phyloP scores from a whole-genome alignment of 1,140 invertebrate species.

The Calosoma granatense region DNA sequence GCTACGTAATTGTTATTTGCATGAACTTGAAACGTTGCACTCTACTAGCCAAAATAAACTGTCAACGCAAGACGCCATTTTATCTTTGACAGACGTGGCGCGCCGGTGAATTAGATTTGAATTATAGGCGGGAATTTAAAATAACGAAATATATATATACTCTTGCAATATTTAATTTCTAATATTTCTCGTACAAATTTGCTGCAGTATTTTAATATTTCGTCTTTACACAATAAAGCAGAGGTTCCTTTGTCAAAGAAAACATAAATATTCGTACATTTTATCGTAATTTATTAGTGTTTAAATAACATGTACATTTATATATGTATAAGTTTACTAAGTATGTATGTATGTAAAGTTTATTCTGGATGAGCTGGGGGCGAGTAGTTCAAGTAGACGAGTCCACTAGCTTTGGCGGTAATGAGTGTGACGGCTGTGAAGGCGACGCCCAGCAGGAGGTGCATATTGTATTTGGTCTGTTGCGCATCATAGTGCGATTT shows the following conservation, averaged over 20 bases:
- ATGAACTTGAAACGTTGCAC: not conserved
- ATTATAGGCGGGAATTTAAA: too few relatives aligned
- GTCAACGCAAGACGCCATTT: not conserved
- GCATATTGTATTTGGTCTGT: conserved; percentile 55
- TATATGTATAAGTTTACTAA: not conserved
- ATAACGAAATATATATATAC: too few relatives aligned
- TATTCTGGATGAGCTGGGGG: conserved; percentile 34
- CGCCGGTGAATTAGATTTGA: too few relatives aligned
- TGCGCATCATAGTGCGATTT: conserved; percentile 49
- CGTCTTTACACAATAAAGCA: too few relatives aligned
- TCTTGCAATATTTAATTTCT: too few relatives aligned
- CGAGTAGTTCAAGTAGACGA: conserved; percentile 46
- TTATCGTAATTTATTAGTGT: not conserved
- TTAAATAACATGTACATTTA: conserved; percentile 5
- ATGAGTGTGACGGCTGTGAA: conserved; percentile 44
- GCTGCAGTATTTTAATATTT: too few relatives aligned
- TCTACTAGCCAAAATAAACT: conserved; percentile 1
- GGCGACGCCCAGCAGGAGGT: conserved; percentile 49
- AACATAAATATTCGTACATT: too few relatives aligned
- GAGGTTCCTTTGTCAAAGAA: too few relatives aligned
- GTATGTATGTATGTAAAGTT: not conserved
- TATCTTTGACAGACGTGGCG: not conserved
- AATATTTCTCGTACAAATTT: too few relatives aligned
- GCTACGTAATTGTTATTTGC: not conserved
- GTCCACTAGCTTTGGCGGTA: conserved; percentile 43